A percentile compares a stretch with the other conserved stretches of the same genome.
Conservation (phyloP, 2,113 vertebrate species). For the Phasianus colchicus region DNA sequence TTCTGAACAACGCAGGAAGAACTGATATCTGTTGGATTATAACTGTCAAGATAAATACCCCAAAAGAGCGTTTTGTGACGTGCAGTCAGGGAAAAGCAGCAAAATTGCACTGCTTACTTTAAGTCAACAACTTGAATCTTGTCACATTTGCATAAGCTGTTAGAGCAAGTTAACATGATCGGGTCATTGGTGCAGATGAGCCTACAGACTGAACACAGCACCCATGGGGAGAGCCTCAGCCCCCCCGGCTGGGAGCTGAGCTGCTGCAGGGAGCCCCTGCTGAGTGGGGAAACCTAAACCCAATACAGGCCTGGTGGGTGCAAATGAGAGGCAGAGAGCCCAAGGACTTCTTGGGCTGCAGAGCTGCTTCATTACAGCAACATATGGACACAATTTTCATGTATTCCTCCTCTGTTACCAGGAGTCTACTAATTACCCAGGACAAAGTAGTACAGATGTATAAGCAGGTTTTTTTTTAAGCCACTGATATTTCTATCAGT, state of each 20-base stretch:
- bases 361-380: neutral
- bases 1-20: neutral
- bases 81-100: slow-evolving; percentile 44
- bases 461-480: neutral
- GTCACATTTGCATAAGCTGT: slow-evolving; percentile 28
- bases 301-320: rapidly evolving
- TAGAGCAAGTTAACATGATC: neutral
- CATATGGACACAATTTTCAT: rapidly evolving
- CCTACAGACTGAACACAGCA: neutral
- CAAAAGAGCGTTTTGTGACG: neutral
- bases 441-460: neutral
- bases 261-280: neutral
- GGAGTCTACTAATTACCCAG: neutral
- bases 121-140: slow-evolving; percentile 42
- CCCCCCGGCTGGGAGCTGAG: rapidly evolving
- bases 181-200: neutral
- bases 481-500: neutral
- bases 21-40: neutral
- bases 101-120: slow-evolving; percentile 35
- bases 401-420: neutral
- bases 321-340: neutral
- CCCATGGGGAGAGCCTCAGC: neutral
- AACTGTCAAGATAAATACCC: slow-evolving; percentile 40
- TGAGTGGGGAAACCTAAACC: neutral
- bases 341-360: neutral